phyloP scores from a whole-genome alignment of 1,140 invertebrate genomes.

The Linepithema humile region DNA sequence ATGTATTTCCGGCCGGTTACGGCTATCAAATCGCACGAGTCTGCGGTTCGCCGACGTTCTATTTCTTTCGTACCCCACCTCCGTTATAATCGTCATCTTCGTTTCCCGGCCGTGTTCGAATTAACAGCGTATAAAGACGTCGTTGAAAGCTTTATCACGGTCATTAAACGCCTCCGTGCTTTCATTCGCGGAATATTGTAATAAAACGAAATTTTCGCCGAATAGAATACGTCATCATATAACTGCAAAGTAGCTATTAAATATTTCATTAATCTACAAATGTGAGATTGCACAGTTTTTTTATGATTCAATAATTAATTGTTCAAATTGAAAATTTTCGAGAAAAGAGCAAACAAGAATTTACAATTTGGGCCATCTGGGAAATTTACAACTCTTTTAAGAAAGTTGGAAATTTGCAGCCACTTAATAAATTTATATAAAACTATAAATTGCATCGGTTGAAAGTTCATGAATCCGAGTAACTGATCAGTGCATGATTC shows the following conservation, averaged over 20 bases:
- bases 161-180: slow-evolving; percentile 30
- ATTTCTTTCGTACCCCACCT: slow-evolving; percentile 25
- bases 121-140: slow-evolving; percentile 28
- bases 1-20: slow-evolving; percentile 80
- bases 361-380: background rate
- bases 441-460: background rate
- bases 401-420: background rate
- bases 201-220: background rate
- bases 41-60: slow-evolving; percentile 69
- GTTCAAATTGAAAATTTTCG: background rate
- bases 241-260: background rate
- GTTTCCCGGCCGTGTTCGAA: slow-evolving; percentile 10
- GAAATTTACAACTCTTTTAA: slow-evolving; percentile 6
- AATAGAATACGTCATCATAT: too few species aligned
- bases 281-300: background rate
- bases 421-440: background rate
- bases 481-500: background rate
- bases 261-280: background rate
- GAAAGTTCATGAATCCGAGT: background rate
- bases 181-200: background rate
- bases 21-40: slow-evolving; percentile 78
- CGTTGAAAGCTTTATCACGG: slow-evolving; percentile 40
- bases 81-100: slow-evolving; percentile 44
- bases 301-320: background rate
- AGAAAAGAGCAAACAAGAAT: background rate